A percentile compares a stretch with the other conserved stretches of the same genome.
Evolutionary conservation across 2,888 invertebrate species (phyloP).

Genomic region (Monochamus alternatus): DNA sequence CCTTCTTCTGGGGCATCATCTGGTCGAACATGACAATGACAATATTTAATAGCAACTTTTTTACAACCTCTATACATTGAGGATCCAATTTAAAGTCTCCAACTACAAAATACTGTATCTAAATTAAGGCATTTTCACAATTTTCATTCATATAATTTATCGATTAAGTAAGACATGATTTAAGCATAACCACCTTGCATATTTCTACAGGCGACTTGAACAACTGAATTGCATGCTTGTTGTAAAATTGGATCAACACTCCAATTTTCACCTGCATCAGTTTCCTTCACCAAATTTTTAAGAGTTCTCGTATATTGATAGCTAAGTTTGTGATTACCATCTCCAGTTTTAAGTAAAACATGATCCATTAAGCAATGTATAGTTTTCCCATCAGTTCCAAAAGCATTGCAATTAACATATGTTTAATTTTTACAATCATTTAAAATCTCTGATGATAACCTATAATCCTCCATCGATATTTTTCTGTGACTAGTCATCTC

Average conservation of each 20-base stretch:
- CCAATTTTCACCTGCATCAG: slow-evolving; percentile 97
- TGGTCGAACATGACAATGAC: slow-evolving; percentile 84
- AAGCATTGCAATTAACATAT: slow-evolving; percentile 79
- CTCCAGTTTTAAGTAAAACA: slow-evolving; percentile 78
- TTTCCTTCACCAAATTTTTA: slow-evolving; percentile 86
- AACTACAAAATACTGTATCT: slow-evolving; percentile 97
- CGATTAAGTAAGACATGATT: slow-evolving; percentile 95
- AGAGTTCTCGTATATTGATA: slow-evolving; percentile 84
- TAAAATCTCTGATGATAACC: slow-evolving; percentile 94
- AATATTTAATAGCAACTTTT: slow-evolving; percentile 87
- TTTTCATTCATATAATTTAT: slow-evolving; percentile 89
- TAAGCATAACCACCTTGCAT: slow-evolving; percentile 83
- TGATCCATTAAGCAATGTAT: slow-evolving; percentile 97
- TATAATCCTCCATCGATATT: slow-evolving; percentile 93
- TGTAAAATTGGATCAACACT: slow-evolving; percentile 92
- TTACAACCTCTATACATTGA: slow-evolving; percentile 90
- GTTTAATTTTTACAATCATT: slow-evolving; percentile 91
- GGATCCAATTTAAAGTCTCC: slow-evolving; percentile 96
- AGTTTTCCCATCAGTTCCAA: slow-evolving; percentile 89
- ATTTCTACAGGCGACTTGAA: slow-evolving; percentile 83
- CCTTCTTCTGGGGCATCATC: slow-evolving; percentile 81
- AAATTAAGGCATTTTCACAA: slow-evolving; percentile 93
- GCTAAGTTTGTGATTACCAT: slow-evolving; percentile 75
- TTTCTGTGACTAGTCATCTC: slow-evolving; percentile 95
- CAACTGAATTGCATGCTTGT: slow-evolving; percentile 89